These are phyloP conservation scores for Turritopsis dohrnii DNA, from an alignment of 30 jellyfish, hydroid and myxozoan genomes.

Conservation along the genomic window DNA sequence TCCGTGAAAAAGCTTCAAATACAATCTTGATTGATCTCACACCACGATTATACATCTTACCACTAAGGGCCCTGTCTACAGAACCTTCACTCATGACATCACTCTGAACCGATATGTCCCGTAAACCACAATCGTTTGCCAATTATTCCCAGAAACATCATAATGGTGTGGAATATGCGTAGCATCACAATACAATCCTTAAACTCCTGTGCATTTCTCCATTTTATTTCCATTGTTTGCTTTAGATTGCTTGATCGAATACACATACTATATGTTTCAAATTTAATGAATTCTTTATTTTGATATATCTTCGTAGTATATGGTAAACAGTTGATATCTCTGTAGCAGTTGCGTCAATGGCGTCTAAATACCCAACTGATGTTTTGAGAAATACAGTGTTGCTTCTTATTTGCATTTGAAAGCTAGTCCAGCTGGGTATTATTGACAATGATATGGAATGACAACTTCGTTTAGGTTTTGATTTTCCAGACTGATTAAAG, in stretches of 20 bases:
- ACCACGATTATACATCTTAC: conserved; percentile 44
- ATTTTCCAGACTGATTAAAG: too few relatives aligned
- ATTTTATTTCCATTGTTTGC: conserved; percentile 43
- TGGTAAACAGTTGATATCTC: neutral
- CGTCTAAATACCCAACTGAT: neutral
- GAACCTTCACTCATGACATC: conserved; percentile 57
- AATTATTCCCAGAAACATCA: conserved; percentile 35
- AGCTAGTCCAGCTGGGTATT: conserved; percentile 8
- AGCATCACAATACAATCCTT: conserved; percentile 40
- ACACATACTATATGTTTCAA: conserved; percentile 46
- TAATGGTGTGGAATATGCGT: conserved; percentile 38
- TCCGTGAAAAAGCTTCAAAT: conserved; percentile 35
- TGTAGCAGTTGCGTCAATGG: conserved; percentile 5
- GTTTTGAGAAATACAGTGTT: neutral
- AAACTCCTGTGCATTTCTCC: conserved; percentile 36
- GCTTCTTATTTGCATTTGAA: neutral
- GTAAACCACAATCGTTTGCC: conserved; percentile 59
- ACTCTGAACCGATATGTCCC: conserved; percentile 36
- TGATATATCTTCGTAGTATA: neutral
- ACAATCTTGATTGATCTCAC: conserved; percentile 39
- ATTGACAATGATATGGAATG: neutral
- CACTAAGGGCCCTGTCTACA: conserved; percentile 38
- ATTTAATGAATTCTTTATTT: conserved; percentile 32
- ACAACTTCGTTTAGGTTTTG: too few relatives aligned
- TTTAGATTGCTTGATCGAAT: conserved; percentile 54